phyloP scores from a whole-genome alignment of 2,888 invertebrate genomes.

The Aporophyla lueneburgensis region DNA sequence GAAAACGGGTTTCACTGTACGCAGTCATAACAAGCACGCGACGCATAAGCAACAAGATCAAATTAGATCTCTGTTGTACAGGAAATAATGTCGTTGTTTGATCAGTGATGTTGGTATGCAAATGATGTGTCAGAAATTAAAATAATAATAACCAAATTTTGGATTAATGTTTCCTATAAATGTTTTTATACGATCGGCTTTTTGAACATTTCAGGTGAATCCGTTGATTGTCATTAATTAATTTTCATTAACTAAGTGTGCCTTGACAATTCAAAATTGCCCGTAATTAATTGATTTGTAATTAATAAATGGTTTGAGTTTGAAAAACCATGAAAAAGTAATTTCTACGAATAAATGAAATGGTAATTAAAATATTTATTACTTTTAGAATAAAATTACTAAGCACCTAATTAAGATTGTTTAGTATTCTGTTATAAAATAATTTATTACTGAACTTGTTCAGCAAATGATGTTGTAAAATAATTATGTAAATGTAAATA shows the following conservation, averaged over 20 bases:
- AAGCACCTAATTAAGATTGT: neutral
- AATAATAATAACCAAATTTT: too few species aligned
- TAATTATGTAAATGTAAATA: slow-evolving; percentile 21
- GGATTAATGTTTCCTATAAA: neutral
- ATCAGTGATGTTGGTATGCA: too few species aligned
- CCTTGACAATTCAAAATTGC: too few species aligned
- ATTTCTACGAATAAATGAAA: neutral
- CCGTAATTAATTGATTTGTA: neutral
- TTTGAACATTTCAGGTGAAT: neutral
- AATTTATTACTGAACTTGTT: slow-evolving; percentile 9
- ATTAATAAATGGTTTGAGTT: neutral
- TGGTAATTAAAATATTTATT: neutral
- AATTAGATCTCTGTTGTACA: slow-evolving; percentile 1
- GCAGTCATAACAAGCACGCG: slow-evolving; percentile 15
- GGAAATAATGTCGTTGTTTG: slow-evolving; percentile 21
- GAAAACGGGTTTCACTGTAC: neutral
- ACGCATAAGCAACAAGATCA: neutral
- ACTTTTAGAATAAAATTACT: neutral
- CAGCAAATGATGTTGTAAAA: slow-evolving; percentile 11
- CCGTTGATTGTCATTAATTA: too few species aligned
- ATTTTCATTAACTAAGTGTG: too few species aligned
- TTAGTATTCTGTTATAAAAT: slow-evolving; percentile 28
- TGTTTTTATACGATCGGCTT: neutral
- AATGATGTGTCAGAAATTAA: too few species aligned
- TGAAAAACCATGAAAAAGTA: neutral